A percentile compares a stretch with the other conserved stretches of the same genome.
Evolutionary conservation across 2,797 vertebrate genomes (phyloP).

Genomic region (Podarcis siculus): DNA sequence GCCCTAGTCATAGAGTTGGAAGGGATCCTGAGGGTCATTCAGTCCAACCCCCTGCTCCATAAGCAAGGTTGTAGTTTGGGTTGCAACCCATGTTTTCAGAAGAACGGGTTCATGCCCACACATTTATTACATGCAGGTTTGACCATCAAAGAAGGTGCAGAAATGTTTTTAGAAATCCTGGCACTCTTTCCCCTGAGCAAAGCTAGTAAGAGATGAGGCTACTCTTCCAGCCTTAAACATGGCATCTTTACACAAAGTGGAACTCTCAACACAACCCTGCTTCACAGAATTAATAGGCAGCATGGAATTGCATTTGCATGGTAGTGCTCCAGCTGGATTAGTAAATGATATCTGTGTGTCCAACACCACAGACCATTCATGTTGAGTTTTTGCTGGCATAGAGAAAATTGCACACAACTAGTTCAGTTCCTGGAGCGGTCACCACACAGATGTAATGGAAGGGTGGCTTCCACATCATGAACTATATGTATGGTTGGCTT

Average conservation of each 20-base stretch:
- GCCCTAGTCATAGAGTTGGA: background rate
- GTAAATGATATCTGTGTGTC: background rate
- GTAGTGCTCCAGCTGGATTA: background rate
- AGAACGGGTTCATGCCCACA: conserved; percentile 32
- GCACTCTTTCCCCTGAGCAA: conserved; percentile 28
- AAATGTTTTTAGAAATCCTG: conserved; percentile 18
- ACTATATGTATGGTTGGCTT: background rate
- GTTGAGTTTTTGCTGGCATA: background rate
- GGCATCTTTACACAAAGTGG: background rate
- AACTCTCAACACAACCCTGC: background rate
- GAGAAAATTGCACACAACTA: background rate
- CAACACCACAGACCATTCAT: conserved; percentile 19
- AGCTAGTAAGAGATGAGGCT: conserved; percentile 19
- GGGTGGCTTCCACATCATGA: background rate
- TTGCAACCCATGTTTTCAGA: background rate
- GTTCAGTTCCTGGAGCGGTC: background rate
- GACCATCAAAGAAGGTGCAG: conserved; percentile 9
- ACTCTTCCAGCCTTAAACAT: conserved; percentile 14
- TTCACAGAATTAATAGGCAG: background rate
- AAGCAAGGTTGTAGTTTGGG: background rate
- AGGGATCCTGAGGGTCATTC: too few species aligned
- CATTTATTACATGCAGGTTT: conserved; percentile 27
- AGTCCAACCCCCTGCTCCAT: background rate
- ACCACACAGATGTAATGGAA: background rate
- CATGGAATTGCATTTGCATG: background rate